Evolutionary conservation across 2,797 vertebrate genomes (phyloP).

Genomic region (Tolypeutes matacus): DNA sequence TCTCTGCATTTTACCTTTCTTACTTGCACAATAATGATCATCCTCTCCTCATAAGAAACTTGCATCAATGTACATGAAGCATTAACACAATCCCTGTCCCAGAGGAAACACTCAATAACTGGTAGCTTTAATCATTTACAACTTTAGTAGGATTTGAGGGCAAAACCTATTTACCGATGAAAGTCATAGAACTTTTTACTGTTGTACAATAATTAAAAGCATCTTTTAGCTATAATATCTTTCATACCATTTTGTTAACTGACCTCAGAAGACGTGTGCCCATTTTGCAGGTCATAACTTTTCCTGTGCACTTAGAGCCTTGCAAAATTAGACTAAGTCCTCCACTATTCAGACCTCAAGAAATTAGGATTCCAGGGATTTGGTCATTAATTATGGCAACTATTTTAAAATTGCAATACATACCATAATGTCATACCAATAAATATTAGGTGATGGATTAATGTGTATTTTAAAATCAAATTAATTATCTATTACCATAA

Average conservation of each 20-base stretch:
- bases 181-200: neutral
- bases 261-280: neutral
- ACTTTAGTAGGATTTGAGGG: neutral
- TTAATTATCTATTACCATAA: slow-evolving; percentile 71
- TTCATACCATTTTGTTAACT: slow-evolving; percentile 14
- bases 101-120: neutral
- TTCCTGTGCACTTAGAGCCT: neutral
- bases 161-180: neutral
- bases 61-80: neutral
- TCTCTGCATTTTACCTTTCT: neutral
- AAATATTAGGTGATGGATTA: slow-evolving; percentile 73
- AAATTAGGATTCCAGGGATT: slow-evolving; percentile 56
- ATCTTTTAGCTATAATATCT: neutral
- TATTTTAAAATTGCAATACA: slow-evolving; percentile 52
- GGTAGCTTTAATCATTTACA: slow-evolving; percentile 3
- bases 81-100: neutral
- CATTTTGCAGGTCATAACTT: slow-evolving; percentile 42
- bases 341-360: slow-evolving; percentile 39
- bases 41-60: neutral
- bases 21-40: neutral
- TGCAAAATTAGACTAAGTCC: slow-evolving; percentile 59
- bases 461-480: slow-evolving; percentile 74
- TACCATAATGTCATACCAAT: slow-evolving; percentile 52
- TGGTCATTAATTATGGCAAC: slow-evolving; percentile 71
- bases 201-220: neutral